Base-by-base conservation (phyloP, 2,888 invertebrate species). In the Mesorhabditis belari region DNA sequence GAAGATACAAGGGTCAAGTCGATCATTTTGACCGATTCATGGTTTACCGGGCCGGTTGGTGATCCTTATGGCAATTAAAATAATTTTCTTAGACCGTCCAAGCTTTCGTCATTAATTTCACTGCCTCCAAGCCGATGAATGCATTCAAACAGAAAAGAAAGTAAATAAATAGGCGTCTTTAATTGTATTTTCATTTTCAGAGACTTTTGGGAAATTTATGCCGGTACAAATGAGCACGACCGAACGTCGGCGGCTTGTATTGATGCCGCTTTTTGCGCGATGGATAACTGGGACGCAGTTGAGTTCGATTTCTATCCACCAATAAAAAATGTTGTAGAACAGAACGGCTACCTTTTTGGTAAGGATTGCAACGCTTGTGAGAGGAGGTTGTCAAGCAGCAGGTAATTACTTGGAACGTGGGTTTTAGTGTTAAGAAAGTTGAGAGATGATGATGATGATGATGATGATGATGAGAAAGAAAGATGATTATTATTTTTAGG, bases 1-100 rank as follows among this genome's bases (percentile, higher is more conserved):
- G 35, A 50, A 21, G 67, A 55, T 9, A 66, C 68, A 26, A 59
- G 66, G 23, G 29, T 65, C 9, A 25, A 60, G 23, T 89, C 88
- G 0, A 85, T 90, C 55, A 89, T 88, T 0, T 84, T 90, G 57
- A 90, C 90, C 0, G 90, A 90, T 88, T 1, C 89, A 88, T 57
- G 49, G 57, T 64, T 59, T 58, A 35, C 12, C n/a, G 44, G 44
- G n/a, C 12, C 12, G 12, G 44, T 35, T 9, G 44, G 44, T 35
- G 12, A 17, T 35, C 12, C 44, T 35, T 9, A 17, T 35, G 44
- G 12, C n/a, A 17, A 9, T 35, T 35, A 35, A 9, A n/a, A 1
- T 35, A 17, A 35, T 17, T 26, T 44, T 25, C 23, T 26, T 35
- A 57, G 49, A 19, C 12, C 35, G 35, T 26, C 12, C 3, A 23